Conservation (phyloP, 2,113 vertebrate species). For the Meleagris gallopavo region DNA sequence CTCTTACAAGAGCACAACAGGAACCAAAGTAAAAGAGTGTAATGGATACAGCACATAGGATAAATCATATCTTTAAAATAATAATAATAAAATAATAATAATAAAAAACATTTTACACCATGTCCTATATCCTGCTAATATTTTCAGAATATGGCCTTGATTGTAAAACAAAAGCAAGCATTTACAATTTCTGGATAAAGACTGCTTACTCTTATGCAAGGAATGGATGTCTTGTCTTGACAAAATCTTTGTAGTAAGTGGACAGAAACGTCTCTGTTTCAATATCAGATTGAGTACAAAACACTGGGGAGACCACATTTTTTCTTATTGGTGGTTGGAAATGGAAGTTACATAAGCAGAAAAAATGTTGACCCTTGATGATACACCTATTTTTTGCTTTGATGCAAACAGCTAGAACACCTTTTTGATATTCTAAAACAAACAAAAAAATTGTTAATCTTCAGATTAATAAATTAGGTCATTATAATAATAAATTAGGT, state of each 20-base stretch:
- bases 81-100: conserved; percentile 82
- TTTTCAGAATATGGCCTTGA: conserved; percentile 84
- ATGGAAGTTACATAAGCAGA: conserved; percentile 72
- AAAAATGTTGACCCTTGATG: conserved; percentile 85
- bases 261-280: conserved; percentile 80
- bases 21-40: conserved; percentile 87
- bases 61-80: conserved; percentile 87
- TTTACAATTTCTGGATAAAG: conserved; percentile 83
- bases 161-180: conserved; percentile 87
- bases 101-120: conserved; percentile 82
- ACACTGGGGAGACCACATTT: conserved; percentile 67
- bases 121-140: conserved; percentile 85
- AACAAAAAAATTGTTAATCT: conserved; percentile 85
- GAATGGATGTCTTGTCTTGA: conserved; percentile 82
- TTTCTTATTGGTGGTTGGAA: conserved; percentile 78
- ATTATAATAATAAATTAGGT: conserved; percentile 94
- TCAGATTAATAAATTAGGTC: conserved; percentile 94
- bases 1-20: conserved; percentile 89
- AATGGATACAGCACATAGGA: conserved; percentile 87
- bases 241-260: conserved; percentile 79
- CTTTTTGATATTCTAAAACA: conserved; percentile 86
- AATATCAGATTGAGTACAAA: conserved; percentile 74
- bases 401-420: conserved; percentile 86
- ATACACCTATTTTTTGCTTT: conserved; percentile 81
- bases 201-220: conserved; percentile 80